Percentiles rank a stretch among this genome's conserved stretches.
phyloP scores from a whole-genome alignment of 2,888 invertebrate species.

The Amitus sp. region DNA sequence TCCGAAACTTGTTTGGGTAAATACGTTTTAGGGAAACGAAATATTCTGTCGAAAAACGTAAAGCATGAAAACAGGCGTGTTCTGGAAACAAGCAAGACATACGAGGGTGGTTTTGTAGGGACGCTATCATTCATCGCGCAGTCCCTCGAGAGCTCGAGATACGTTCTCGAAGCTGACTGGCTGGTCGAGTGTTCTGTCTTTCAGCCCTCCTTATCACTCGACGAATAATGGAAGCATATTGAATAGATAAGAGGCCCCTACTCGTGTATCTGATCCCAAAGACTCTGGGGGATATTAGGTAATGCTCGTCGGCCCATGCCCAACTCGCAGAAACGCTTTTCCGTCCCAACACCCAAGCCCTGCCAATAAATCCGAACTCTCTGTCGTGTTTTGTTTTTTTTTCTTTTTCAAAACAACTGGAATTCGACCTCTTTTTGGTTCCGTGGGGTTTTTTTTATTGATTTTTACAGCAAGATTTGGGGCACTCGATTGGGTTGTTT shows the following conservation, averaged over 20 bases:
- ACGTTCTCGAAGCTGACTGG: slow-evolving; percentile 39
- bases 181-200: slow-evolving; percentile 42
- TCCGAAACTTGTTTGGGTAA: too few species aligned
- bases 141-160: slow-evolving; percentile 54
- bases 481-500: too few species aligned
- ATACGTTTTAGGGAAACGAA: too few species aligned
- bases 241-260: slow-evolving; percentile 62
- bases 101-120: slow-evolving; percentile 20
- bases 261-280: slow-evolving; percentile 58
- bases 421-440: neutral
- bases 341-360: slow-evolving; percentile 33
- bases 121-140: slow-evolving; percentile 54
- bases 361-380: slow-evolving; percentile 38
- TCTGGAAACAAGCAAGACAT: slow-evolving; percentile 32
- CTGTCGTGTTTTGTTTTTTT: slow-evolving; percentile 21
- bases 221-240: slow-evolving; percentile 63
- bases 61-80: slow-evolving; percentile 39
- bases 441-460: too few species aligned
- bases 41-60: too few species aligned
- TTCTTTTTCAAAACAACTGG: slow-evolving; percentile 6
- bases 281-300: slow-evolving; percentile 59
- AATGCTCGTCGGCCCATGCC: slow-evolving; percentile 50
- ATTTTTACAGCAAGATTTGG: too few species aligned
- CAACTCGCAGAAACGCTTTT: slow-evolving; percentile 32
- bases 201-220: slow-evolving; percentile 58